Base-by-base conservation (phyloP, 2,797 vertebrate genomes). In the Macropus fuliginosus region DNA sequence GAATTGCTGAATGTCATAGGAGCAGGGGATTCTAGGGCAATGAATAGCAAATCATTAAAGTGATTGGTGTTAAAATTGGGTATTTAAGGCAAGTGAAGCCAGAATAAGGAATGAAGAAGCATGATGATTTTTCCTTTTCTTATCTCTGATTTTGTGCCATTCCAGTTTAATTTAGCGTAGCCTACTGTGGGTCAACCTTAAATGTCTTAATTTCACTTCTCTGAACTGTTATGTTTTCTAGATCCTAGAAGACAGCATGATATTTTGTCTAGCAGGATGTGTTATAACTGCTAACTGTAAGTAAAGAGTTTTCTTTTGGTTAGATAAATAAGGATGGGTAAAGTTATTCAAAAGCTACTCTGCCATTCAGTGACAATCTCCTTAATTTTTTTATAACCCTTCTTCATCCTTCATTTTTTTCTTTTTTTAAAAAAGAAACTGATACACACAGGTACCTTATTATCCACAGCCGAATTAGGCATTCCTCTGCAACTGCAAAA, bases 221-320 rank as follows among this genome's bases (percentile, higher is more conserved):
- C 96, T 98, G 97, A 98, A 98, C 40, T 93, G 55, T 97, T 98
- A 98, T 98, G n/a, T 98, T 98, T 98, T 95, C 91, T 98, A 99
- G 99, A 98, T 99, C 97, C 98, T 99, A 98, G 99, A 99, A 98
- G 99, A 99, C 97, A 99, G 99, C 56, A 99, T 99, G 99, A 99
- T 99, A 98, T 99, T 99, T 98, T 99, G 99, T 94, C 97, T 99
- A 97, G 99, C 99, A 12, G 99, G 99, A 96, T 99, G 99, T 56
- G 98, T 99, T 97, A 99, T 99, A 98, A 99, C 99, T 13, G 99
- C 99, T 95, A 99, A 99, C 98, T 98, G 99, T 99, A 98, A 99
- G 99, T 99, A 98, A 57, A 95, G 92, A 95, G 55, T 94, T 96
- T 55, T 93, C 91, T 93, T 94, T 96, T 91, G 96, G 90, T 52